Base-by-base conservation (phyloP, 2,113 vertebrate genomes). In the Chionomys nivalis region DNA sequence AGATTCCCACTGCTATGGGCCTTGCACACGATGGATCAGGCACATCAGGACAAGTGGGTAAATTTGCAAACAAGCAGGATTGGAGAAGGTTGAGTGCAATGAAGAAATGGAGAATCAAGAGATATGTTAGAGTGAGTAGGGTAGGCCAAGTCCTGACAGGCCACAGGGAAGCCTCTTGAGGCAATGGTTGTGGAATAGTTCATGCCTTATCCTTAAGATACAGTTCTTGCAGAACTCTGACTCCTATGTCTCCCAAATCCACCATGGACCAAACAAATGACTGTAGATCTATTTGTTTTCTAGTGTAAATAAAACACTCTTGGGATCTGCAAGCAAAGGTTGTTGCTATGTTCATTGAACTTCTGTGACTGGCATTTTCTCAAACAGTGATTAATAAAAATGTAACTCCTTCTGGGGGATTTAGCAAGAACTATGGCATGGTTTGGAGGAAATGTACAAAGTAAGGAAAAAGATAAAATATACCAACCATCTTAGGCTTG, bases 391-490 rank as follows among this genome's bases (percentile, higher is more conserved):
- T 87, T 86, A 39, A 88, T 91, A 44, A 83, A 96, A 82, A 77
- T 36, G 5, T 47, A 63, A 47, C 44, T 61, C 33, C 33, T 52
- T 49, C 11, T 52, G 65, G 5, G 5, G 17, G 5, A 39, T 33
- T 23, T 44, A 31, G 11, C 4, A n/a, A 17, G 4, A 21, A 2
- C 7, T 28, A 3, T 7, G 26, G 33, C 24, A 23, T 44, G 24
- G 33, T 28, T 87, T 82, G n/a, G 66, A 5, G 2, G 36, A 49
- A 72, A 4, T 47, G 39, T 26, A 7, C 3, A 33, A 68, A 78
- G 81, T 61, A 92, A 87, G 21, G 61, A 39, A 49, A 75, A 65
- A 77, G 24, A 70, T 73, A 42, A 70, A 94, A 87, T 70, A n/a
- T 13, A 87, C 11, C 31, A 66, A 87, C 31, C 31, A 66, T 8